Evolutionary conservation across 2,797 vertebrate species (phyloP), one percentile per base, ranked within the genome.

Genomic region (Amniataba percoides): DNA sequence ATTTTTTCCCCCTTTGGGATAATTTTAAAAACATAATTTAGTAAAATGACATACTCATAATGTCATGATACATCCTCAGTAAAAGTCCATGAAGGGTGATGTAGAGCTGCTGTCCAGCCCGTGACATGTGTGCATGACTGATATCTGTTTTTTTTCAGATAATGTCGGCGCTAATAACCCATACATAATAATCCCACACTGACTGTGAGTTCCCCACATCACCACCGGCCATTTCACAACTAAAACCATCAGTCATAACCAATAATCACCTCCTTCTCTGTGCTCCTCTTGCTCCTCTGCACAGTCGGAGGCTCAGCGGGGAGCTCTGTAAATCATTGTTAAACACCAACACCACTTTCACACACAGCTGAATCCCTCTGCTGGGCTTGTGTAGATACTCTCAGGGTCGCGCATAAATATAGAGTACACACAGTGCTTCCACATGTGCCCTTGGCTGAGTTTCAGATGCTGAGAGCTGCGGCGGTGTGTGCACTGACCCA

Each of bases 401-500:
- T 78, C 61, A 66, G 51, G 74, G 61, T 75, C 21, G 27, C 31
- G 71, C 73, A 45, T 51, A 58, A 42, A 70, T 19, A 25, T 2
- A 21, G 25, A 51, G 71, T 10, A 55, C 80, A 43, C 36, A 2
- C 71, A 11, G 51, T 77, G 64, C 71, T 72, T 79, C 64, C 77
- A 71, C 81, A 72, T 74, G 77, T 86, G 85, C 78, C 75, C 58
- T 71, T 84, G 83, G 68, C 81, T 74, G 67, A 23, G 73, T 52
- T 83, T 81, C 83, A 80, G 69, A 80, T 61, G 36, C 77, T 65
- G 80, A 85, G 74, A 65, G 83, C 88, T 73, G 75, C 64, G 56
- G 75, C 14, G 36, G 67, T 71, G 79, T 78, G 85, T 72, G 36
- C 81, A 71, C 80, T 90, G 88, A 90, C 87, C 87, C 82, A 46